phyloP scores from a whole-genome alignment of 2,113 vertebrate genomes.

The Siphamia tubifer region DNA sequence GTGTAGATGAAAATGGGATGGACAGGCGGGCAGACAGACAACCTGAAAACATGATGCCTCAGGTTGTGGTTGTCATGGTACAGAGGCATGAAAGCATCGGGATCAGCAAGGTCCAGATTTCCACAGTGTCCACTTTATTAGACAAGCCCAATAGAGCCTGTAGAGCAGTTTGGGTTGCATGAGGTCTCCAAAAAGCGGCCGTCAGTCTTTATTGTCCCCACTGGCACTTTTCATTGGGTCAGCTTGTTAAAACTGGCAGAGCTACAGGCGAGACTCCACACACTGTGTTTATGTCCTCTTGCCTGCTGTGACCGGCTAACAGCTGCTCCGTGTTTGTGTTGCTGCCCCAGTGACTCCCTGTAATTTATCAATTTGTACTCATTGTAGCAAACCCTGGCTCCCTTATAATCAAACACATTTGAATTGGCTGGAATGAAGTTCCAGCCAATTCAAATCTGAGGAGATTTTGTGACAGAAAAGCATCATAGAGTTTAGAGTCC shows the following conservation, averaged over 20 bases:
- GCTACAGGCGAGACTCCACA: background rate
- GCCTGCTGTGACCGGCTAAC: background rate
- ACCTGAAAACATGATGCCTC: too few species aligned
- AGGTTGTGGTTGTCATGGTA: too few species aligned
- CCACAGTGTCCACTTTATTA: too few species aligned
- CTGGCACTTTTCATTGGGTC: background rate
- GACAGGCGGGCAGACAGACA: too few species aligned
- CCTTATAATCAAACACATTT: background rate
- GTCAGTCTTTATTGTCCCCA: background rate
- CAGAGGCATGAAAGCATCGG: too few species aligned
- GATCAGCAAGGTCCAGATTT: too few species aligned
- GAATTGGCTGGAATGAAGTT: background rate
- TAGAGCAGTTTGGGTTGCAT: background rate
- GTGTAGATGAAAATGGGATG: too few species aligned
- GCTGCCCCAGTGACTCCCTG: background rate
- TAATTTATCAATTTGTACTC: background rate
- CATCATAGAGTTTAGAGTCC: too few species aligned
- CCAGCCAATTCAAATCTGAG: too few species aligned
- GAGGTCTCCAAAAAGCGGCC: background rate
- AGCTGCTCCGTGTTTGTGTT: background rate
- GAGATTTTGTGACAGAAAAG: too few species aligned
- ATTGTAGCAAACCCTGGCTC: background rate
- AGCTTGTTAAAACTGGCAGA: background rate
- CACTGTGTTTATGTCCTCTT: background rate
- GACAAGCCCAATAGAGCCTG: too few species aligned